Evolutionary conservation across 2,888 invertebrate species (phyloP).

Genomic region (Neoaliturus tenellus): DNA sequence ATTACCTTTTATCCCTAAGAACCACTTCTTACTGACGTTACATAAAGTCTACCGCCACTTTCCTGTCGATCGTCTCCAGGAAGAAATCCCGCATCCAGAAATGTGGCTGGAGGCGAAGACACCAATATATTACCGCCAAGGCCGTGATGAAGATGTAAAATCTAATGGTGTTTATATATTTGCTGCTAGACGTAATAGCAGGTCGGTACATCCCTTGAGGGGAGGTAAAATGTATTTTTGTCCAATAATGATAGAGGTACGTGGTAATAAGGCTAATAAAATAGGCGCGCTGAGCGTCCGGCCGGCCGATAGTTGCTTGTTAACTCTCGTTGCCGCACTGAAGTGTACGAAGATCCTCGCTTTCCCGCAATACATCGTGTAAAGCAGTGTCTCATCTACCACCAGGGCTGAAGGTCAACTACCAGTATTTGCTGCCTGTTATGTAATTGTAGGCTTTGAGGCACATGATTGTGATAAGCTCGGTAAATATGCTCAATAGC

Average conservation of each 20-base stretch:
- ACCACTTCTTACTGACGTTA: too few species aligned
- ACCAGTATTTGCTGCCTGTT: neutral
- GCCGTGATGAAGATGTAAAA: constrained; percentile 44
- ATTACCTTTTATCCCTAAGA: too few species aligned
- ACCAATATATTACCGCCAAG: neutral
- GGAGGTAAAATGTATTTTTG: constrained; percentile 43
- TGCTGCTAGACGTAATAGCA: constrained; percentile 21
- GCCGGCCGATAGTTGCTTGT: constrained; percentile 35
- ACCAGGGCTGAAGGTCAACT: neutral
- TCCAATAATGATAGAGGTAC: constrained; percentile 37
- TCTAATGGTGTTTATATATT: constrained; percentile 38
- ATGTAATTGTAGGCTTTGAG: neutral
- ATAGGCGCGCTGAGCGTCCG: neutral
- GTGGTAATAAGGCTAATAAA: constrained; percentile 34
- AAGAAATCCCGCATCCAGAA: neutral
- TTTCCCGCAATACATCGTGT: neutral
- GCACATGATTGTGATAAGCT: too few species aligned
- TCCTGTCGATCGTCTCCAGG: neutral
- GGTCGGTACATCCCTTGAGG: constrained; percentile 13
- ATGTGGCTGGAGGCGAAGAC: neutral
- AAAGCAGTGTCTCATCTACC: neutral
- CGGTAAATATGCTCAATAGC: too few species aligned
- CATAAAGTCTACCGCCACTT: neutral
- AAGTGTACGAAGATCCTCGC: too few species aligned
- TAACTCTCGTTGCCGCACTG: constrained; percentile 1